phyloP scores from a whole-genome alignment of 2,888 invertebrate species.

The Lasius fuliginosus region DNA sequence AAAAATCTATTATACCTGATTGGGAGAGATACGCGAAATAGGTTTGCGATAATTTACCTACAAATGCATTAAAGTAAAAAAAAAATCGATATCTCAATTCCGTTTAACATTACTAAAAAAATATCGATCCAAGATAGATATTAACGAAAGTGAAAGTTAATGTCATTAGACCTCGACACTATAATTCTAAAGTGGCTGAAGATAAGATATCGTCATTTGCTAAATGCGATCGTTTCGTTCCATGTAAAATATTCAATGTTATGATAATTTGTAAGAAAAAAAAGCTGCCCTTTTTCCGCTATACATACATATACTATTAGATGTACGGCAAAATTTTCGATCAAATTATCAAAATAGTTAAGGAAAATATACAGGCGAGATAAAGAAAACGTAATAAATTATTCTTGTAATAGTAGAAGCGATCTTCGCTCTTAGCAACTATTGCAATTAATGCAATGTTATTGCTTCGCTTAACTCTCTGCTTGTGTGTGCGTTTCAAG shows the following conservation, averaged over 20 bases:
- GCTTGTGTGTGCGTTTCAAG: background rate
- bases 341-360: background rate
- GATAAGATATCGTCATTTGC: conserved; percentile 36
- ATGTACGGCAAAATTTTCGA: background rate
- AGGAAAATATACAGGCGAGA: background rate
- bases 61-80: conserved; percentile 14
- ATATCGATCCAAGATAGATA: conserved; percentile 16
- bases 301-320: background rate
- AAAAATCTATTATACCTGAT: too few species aligned
- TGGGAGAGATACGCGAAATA: background rate
- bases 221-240: background rate
- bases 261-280: conserved; percentile 21
- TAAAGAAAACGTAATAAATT: background rate
- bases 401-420: background rate
- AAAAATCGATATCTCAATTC: background rate
- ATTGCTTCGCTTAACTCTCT: background rate
- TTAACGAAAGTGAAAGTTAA: conserved; percentile 25
- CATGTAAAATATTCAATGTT: conserved; percentile 2
- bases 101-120: background rate
- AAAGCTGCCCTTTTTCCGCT: background rate
- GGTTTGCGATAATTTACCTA: background rate
- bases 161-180: conserved; percentile 8
- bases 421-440: background rate
- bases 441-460: background rate
- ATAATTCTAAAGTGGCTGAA: conserved; percentile 12